Base-by-base conservation (phyloP, 1,140 invertebrate species). In the Aethina tumida region DNA sequence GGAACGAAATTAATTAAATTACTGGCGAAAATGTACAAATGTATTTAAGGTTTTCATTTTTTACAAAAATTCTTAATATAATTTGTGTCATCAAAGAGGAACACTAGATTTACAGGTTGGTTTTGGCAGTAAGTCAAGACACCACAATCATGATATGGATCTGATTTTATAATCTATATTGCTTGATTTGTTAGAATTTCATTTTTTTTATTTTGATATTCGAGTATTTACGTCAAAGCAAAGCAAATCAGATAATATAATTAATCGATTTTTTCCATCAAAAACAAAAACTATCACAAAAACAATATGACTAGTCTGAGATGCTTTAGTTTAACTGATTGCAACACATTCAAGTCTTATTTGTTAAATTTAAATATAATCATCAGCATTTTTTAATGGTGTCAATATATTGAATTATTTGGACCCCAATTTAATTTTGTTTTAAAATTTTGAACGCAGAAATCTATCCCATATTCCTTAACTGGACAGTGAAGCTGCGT, bases 111-210 rank as follows among this genome's bases (percentile, higher is more conserved):
- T n/a, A n/a, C n/a, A 6, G 21, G n/a, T 22, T n/a, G 13, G 9
- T 32, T 17, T 32, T 32, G 30, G 30, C 30, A 32, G 30, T 18
- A 17, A 17, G 6, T 32, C 10, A 32, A 32, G 30, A 32, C 30
- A 32, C 30, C 16, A 32, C 16, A 32, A 19, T 32, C n/a, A 15
- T n/a, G 30, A 32, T 32, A 32, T 32, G 30, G n/a, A n/a, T 7
- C 12, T 19, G 16, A 32, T 19, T 32, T 19, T 32, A 19, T 19
- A 12, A 32, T 17, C 10, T 19, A 18, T 19, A 13, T 7, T 4
- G 10, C 9, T n/a, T 12, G n/a, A n/a, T n/a, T n/a, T n/a, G n/a
- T n/a, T n/a, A n/a, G n/a, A n/a, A n/a, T n/a, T n/a, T n/a, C n/a
- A n/a, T n/a, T n/a, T n/a, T n/a, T n/a, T n/a, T n/a, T n/a, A n/a